These are phyloP conservation scores for Bradysia coprophila DNA, from an alignment of 1,140 invertebrate species.

Conservation along the genomic window DNA sequence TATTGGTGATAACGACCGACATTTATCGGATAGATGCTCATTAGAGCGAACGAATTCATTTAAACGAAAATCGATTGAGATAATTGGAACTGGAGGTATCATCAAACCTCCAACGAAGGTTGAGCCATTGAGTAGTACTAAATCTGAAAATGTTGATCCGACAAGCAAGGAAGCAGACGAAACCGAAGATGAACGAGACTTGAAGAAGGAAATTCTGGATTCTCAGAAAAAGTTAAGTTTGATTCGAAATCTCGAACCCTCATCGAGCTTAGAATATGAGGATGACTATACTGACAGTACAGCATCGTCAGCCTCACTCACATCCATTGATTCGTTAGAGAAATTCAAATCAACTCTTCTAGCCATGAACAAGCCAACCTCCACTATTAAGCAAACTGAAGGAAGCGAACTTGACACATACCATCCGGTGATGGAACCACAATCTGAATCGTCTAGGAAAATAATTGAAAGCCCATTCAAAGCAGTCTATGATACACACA, in stretches of 20 bases:
- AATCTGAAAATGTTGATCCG: not conserved
- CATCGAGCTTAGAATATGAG: constrained; percentile 24
- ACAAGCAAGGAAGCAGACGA: not conserved
- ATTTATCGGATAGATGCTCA: not conserved
- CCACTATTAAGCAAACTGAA: not conserved
- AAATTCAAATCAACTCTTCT: constrained; percentile 24
- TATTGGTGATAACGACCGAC: not conserved
- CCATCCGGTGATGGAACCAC: constrained; percentile 30
- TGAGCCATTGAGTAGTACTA: not conserved
- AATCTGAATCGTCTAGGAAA: constrained; percentile 5
- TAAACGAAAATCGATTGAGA: not conserved
- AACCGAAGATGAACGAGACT: not conserved
- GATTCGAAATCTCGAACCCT: not conserved
- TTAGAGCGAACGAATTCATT: not conserved
- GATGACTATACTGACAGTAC: constrained; percentile 39
- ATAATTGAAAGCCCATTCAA: not conserved
- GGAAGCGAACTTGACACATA: constrained; percentile 37
- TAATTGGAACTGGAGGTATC: not conserved
- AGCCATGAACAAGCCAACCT: not conserved
- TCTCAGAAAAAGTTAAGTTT: not conserved
- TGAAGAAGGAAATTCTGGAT: not conserved
- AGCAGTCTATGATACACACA: too few relatives aligned
- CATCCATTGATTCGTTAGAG: constrained; percentile 29
- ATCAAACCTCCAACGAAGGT: not conserved
- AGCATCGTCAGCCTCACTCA: constrained; percentile 26